phyloP scores from a whole-genome alignment of 1,140 invertebrate species.

The Platyscapa corneri region DNA sequence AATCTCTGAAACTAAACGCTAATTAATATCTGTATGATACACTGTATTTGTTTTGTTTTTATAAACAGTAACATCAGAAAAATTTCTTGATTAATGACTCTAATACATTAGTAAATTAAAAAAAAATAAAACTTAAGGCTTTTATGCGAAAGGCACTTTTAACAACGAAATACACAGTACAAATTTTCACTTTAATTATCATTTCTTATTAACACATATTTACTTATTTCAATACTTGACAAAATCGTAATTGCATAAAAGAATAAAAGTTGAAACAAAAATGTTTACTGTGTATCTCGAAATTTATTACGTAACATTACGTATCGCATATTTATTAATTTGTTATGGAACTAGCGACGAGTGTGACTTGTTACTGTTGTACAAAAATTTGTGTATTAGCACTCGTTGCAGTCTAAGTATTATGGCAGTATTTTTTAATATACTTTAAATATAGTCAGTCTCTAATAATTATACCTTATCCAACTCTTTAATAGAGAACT shows the following conservation, averaged over 20 bases:
- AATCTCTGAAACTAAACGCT: constrained; percentile 36
- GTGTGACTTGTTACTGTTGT: not conserved
- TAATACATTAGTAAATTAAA: constrained; percentile 4
- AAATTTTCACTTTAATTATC: constrained; percentile 11
- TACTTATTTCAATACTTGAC: not conserved
- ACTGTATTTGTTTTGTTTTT: not conserved
- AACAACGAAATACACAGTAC: constrained; percentile 19
- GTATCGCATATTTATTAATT: not conserved
- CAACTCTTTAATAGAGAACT: constrained; percentile 53
- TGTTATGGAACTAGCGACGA: constrained; percentile 17
- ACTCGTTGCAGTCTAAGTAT: constrained; percentile 59
- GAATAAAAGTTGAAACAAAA: constrained; percentile 14
- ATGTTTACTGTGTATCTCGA: constrained; percentile 16
- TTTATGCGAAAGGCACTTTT: constrained; percentile 29
- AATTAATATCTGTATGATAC: constrained; percentile 25
- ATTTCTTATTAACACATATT: not conserved
- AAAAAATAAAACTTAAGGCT: not conserved
- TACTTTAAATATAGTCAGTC: constrained; percentile 58
- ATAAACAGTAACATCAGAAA: constrained; percentile 16
- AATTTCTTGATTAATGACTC: constrained; percentile 9
- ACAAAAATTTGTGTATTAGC: constrained; percentile 11
- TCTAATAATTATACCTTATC: constrained; percentile 56
- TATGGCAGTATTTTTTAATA: constrained; percentile 64
- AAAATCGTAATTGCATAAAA: constrained; percentile 12
- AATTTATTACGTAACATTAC: not conserved